Base-by-base conservation (phyloP, 2,888 invertebrate species). In the Adelognathus sp. region DNA sequence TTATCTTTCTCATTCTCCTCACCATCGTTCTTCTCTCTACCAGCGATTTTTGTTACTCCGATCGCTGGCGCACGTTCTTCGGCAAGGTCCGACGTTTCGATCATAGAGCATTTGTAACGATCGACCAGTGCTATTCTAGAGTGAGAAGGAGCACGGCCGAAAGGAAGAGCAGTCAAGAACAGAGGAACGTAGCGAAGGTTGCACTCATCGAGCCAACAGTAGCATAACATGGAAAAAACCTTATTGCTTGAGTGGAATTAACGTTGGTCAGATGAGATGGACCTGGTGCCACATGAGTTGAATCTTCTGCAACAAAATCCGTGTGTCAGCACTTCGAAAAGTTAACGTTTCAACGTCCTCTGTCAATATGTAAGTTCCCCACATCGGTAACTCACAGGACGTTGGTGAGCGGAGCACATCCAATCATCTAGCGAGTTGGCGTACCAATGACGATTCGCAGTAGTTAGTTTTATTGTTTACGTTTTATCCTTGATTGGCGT, bases 41-140 rank as follows among this genome's bases (percentile, higher is more conserved):
- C 60, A 46, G 36, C 56, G 16, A 73, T 77, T 67, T 73, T 61
- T 69, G 56, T 63, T 73, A 61, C 24, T 77, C 24, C 44, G 39
- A 52, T 66, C 67, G 33, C 54, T 24, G 46, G 54, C 46, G 60
- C 41, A 36, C n/a, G 4, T 54, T 54, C 36, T 63, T 18, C 29
- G 46, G 67, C 77, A 14, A 56, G 36, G 31, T 67, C 67, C 41
- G 73, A 73, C 61, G 52, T 61, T 67, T 69, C 73, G 63, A 69
- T 73, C 41, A 54, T 61, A 69, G 46, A 67, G 46, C 39, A 67
- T 56, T 77, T 73, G 73, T 73, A 67, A 56, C 77, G 67, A 73
- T 69, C 77, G 67, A 73, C 73, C 67, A 77, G 77, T 73, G 21
- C 52, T 33, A 52, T 39, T 16, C 29, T 16, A 44, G 54, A 33